Conservation (phyloP, 2,888 invertebrate species). For the Chouioia cunea region DNA sequence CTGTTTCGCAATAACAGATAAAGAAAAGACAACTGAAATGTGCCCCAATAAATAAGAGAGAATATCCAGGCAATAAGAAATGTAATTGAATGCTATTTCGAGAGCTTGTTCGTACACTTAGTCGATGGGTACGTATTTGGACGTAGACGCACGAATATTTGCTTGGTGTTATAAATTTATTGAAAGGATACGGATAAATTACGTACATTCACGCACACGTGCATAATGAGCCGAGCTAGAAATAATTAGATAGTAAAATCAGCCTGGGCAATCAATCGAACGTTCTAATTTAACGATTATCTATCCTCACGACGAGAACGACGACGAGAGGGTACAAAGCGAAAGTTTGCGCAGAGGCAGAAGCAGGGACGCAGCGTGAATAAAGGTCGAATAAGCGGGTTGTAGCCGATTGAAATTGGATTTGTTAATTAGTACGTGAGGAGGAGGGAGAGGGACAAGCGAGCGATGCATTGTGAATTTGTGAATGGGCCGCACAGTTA, state of each 20-base stretch:
- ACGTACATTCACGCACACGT: neutral
- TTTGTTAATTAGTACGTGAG: slow-evolving; percentile 62
- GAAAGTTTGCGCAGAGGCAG: slow-evolving; percentile 38
- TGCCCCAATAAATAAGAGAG: too few relatives aligned
- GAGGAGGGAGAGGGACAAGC: slow-evolving; percentile 49
- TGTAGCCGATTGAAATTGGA: slow-evolving; percentile 63
- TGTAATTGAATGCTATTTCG: too few relatives aligned
- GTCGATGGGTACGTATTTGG: too few relatives aligned
- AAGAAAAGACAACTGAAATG: too few relatives aligned
- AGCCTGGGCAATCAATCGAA: slow-evolving; percentile 57
- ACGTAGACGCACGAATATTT: too few relatives aligned
- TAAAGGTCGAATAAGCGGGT: slow-evolving; percentile 51
- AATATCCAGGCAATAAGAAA: too few relatives aligned
- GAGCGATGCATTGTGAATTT: neutral
- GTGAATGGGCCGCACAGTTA: too few relatives aligned
- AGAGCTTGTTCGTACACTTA: too few relatives aligned
- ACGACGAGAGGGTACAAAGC: neutral
- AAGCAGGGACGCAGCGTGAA: slow-evolving; percentile 30
- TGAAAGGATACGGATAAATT: too few relatives aligned
- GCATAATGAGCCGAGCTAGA: slow-evolving; percentile 1
- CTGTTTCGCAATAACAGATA: too few relatives aligned
- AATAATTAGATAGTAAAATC: slow-evolving; percentile 57
- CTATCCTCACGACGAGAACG: neutral
- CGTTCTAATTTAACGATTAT: slow-evolving; percentile 54
- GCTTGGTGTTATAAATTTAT: too few relatives aligned